Evolutionary conservation across 2,113 vertebrate genomes (phyloP).

Genomic region (Vicugna pacos): DNA sequence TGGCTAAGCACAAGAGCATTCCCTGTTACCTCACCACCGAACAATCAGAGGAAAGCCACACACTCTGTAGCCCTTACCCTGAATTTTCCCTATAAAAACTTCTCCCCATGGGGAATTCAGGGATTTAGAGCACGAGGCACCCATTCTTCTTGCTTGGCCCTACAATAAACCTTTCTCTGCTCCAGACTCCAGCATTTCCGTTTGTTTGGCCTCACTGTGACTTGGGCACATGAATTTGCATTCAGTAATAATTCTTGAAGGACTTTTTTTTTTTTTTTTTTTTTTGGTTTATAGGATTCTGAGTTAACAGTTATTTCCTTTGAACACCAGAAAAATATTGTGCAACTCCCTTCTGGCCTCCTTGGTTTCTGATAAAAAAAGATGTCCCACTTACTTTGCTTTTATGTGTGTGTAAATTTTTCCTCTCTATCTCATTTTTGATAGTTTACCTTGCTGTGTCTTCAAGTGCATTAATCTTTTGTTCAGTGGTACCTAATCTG

Average conservation of each 20-base stretch:
- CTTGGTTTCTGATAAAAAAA: not conserved
- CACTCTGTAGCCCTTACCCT: too few relatives aligned
- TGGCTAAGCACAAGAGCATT: too few relatives aligned
- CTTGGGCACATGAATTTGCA: too few relatives aligned
- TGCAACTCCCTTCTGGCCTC: not conserved
- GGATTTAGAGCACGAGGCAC: too few relatives aligned
- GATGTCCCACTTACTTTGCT: not conserved
- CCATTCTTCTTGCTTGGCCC: too few relatives aligned
- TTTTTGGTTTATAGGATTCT: conserved; percentile 4
- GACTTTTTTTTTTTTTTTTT: conserved; percentile 14
- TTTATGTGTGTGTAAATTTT: not conserved
- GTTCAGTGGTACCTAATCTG: not conserved
- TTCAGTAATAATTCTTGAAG: not conserved
- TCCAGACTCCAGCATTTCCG: too few relatives aligned
- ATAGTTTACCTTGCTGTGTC: not conserved
- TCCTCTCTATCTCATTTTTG: conserved; percentile 1
- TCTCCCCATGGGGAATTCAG: too few relatives aligned
- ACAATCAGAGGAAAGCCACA: too few relatives aligned
- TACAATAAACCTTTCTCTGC: too few relatives aligned
- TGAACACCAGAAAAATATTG: not conserved
- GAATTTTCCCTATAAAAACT: too few relatives aligned
- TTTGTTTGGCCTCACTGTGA: too few relatives aligned
- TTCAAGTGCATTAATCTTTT: conserved; percentile 43
- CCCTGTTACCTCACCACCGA: too few relatives aligned
- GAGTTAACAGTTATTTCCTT: not conserved